These are phyloP conservation scores for Holothuria leucospilota DNA, from an alignment of 53 echinoderm and acorn worm genomes.

Conservation along the genomic window DNA sequence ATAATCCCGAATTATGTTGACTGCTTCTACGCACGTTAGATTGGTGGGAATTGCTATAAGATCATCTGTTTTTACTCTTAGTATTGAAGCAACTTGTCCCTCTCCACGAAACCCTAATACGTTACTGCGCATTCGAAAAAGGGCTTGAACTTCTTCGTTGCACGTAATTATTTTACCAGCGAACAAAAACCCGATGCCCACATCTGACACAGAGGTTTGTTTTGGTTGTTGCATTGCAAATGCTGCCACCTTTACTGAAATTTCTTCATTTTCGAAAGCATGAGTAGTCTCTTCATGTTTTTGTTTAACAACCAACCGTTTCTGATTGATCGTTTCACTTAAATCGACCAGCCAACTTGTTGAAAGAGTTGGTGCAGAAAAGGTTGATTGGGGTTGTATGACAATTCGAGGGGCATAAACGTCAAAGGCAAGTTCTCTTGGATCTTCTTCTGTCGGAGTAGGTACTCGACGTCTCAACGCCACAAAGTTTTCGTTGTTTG, in stretches of 20 bases:
- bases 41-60: slow-evolving; percentile 92
- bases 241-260: slow-evolving; percentile 82
- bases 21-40: slow-evolving; percentile 86
- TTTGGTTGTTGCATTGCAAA: slow-evolving; percentile 88
- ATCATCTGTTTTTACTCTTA: slow-evolving; percentile 82
- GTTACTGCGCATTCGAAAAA: slow-evolving; percentile 86
- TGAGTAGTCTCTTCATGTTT: slow-evolving; percentile 73
- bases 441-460: slow-evolving; percentile 77
- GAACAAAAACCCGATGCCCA: slow-evolving; percentile 77
- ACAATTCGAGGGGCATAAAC: slow-evolving; percentile 74
- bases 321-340: slow-evolving; percentile 85
- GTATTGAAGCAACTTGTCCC: slow-evolving; percentile 71
- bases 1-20: slow-evolving; percentile 93
- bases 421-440: slow-evolving; percentile 86
- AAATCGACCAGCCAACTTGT: slow-evolving; percentile 89
- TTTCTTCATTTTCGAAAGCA: slow-evolving; percentile 65
- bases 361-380: slow-evolving; percentile 94
- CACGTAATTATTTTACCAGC: slow-evolving; percentile 87
- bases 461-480: slow-evolving; percentile 87
- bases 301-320: slow-evolving; percentile 85
- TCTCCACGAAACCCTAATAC: slow-evolving; percentile 86
- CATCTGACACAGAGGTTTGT: slow-evolving; percentile 73
- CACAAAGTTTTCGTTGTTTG: slow-evolving; percentile 90
- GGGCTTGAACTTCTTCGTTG: slow-evolving; percentile 91
- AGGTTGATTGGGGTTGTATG: slow-evolving; percentile 96